Conservation (phyloP, 2,113 vertebrate genomes). For the Megalops atlanticus region DNA sequence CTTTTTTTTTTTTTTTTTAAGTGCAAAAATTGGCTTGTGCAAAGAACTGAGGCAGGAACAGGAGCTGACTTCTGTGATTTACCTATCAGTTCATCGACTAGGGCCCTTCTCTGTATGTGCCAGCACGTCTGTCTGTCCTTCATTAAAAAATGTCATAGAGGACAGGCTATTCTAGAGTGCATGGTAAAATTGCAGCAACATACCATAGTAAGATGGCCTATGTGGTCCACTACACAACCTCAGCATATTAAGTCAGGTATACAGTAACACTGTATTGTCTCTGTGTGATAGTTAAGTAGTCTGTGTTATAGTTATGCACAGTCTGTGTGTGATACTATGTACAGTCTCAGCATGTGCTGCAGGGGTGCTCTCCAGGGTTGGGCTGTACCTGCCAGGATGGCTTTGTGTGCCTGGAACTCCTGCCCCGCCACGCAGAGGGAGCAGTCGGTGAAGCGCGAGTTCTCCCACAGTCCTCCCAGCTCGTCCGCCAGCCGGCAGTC, state of each 20-base stretch:
- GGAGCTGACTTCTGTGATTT: not conserved
- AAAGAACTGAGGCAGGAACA: not conserved
- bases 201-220: too few relatives aligned
- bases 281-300: too few relatives aligned
- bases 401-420: slow-evolving; percentile 97
- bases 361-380: not conserved
- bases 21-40: not conserved
- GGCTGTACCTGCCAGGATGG: slow-evolving; percentile 90
- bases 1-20: too few relatives aligned
- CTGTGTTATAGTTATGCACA: too few relatives aligned
- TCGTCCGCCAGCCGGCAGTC: slow-evolving; percentile 95
- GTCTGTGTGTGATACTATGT: too few relatives aligned
- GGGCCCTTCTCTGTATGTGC: too few relatives aligned
- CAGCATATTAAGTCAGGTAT: too few relatives aligned
- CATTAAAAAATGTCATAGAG: not conserved
- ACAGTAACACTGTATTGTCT: too few relatives aligned
- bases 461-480: slow-evolving; percentile 94
- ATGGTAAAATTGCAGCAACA: too few relatives aligned
- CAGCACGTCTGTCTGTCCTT: not conserved
- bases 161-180: not conserved
- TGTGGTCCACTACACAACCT: too few relatives aligned
- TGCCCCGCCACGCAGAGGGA: slow-evolving; percentile 94
- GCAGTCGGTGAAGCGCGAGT: slow-evolving; percentile 95
- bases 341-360: too few relatives aligned
- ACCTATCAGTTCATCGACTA: too few relatives aligned